Base-by-base conservation (phyloP, 2,888 invertebrate genomes). In the Apamea epomidion region DNA sequence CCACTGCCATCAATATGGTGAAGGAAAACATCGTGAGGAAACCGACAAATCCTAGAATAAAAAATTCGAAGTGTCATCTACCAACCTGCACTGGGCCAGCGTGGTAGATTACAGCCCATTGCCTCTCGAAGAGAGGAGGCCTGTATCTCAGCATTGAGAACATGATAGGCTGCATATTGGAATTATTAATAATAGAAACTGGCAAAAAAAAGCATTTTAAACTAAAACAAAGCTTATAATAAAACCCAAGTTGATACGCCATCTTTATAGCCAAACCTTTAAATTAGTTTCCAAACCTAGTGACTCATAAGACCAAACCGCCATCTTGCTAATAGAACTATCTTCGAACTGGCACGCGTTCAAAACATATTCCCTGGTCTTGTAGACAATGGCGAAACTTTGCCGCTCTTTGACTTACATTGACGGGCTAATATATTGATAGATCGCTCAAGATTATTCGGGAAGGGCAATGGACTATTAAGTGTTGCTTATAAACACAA, bases 331-430 rank as follows among this genome's bases (percentile, higher is more conserved):
- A 87, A 84, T 80, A 87, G 62, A 85, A 85, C 85, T 77, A 84
- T 80, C 85, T 80, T 65, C 32, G 69, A 81, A 64, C 73, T 85
- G 85, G 87, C 87, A 87, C 85, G 65, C 68, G 85, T 87, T 85
- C 85, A 85, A 87, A 84, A 83, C 71, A 79, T 77, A 80, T 80
- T 70, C 58, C 32, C 8, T 25, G 69, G 0, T 73, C 65, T 32
- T 70, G 74, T 67, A 87, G 76, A 87, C 87, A 85, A 80, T 73
- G 76, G 74, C 25, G n/a, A 65, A 84, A 85, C 65, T 84, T 87
- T 64, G 21, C 69, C 73, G 60, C 45, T 58, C 69, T 84, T 75
- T 75, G 72, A 70, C 45, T 64, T 51, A 85, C 73, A 78, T 76
- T 62, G 69, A 73, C 65, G 65, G 85, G 8, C 45, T 79, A 78